Conservation (phyloP, 2,113 vertebrate genomes). For the Thamnophis sirtalis region DNA sequence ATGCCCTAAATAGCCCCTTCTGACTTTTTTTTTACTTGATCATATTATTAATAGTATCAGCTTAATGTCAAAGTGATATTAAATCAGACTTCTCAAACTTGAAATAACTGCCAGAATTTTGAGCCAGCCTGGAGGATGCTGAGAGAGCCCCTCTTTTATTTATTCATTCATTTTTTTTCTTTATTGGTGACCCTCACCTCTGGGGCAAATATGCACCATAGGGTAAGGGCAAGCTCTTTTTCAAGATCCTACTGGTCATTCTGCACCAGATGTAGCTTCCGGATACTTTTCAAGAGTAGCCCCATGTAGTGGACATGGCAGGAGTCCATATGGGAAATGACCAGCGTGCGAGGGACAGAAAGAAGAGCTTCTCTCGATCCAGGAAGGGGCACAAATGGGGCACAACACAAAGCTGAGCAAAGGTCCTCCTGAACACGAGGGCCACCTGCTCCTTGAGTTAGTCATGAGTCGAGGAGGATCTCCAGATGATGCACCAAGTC, state of each 20-base stretch:
- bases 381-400: background rate
- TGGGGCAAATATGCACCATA: background rate
- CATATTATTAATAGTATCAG: background rate
- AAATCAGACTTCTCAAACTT: background rate
- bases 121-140: background rate
- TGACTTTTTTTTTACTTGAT: background rate
- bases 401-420: background rate
- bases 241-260: background rate
- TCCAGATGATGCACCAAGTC: background rate
- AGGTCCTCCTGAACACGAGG: background rate
- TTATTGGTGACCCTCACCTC: background rate
- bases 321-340: background rate
- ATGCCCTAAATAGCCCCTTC: background rate
- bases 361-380: background rate
- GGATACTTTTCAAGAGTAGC: background rate
- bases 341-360: background rate
- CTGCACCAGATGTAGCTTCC: background rate
- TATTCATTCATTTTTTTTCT: background rate
- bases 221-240: background rate
- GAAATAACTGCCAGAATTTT: background rate
- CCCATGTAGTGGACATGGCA: no score
- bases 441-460: background rate
- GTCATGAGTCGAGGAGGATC: background rate
- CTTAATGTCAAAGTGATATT: background rate
- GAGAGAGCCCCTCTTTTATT: background rate